Evolutionary conservation across 2,888 invertebrate genomes (phyloP), one percentile per base, ranked within the genome.

Genomic region (Drosophila pseudotalamancana): DNA sequence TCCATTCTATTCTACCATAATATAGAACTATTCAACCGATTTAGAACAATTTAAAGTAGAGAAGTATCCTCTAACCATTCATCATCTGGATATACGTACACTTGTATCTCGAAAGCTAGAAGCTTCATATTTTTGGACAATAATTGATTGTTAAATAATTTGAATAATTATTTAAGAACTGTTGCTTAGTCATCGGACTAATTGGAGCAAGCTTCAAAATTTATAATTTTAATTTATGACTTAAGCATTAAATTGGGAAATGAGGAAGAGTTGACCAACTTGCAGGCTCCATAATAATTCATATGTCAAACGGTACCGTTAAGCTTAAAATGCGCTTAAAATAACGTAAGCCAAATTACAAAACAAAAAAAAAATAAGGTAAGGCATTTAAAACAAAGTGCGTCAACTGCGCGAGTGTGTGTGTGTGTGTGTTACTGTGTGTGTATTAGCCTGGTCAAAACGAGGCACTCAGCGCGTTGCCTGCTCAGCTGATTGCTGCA

Each of bases 261-360:
- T 19, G 34, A 4, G 18, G 21, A 19, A 39, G 23, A 54, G 57
- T 43, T 56, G 57, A 27, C 32, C 55, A 63, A 49, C 42, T 54
- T n/a, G 31, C 21, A 27, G 39, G 34, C 45, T 59, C 54, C 71
- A 88, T 87, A 76, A 87, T 87, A 87, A 87, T 79, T 87, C 89
- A 87, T 71, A 63, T 69, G 80, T 65, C 68, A 73, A 39, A 48
- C 63, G 62, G 65, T 71, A 64, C 79, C 72, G 88, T 84, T 88
- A 89, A 89, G 88, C 89, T 66, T 72, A 59, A 88, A 85, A 81
- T 76, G 72, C 67, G 89, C 85, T 87, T 89, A 79, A 75, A 72
- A 65, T 35, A 60, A 61, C 61, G 53, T 53, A 64, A 62, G 57
- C 48, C 46, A 63, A 55, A 55, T 34, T 45, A 50, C 43, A 29